A percentile compares a stretch with the other conserved stretches of the same genome.
Evolutionary conservation across 1,140 invertebrate species (phyloP).

Genomic region (Trichomalopsis sarcophagae): DNA sequence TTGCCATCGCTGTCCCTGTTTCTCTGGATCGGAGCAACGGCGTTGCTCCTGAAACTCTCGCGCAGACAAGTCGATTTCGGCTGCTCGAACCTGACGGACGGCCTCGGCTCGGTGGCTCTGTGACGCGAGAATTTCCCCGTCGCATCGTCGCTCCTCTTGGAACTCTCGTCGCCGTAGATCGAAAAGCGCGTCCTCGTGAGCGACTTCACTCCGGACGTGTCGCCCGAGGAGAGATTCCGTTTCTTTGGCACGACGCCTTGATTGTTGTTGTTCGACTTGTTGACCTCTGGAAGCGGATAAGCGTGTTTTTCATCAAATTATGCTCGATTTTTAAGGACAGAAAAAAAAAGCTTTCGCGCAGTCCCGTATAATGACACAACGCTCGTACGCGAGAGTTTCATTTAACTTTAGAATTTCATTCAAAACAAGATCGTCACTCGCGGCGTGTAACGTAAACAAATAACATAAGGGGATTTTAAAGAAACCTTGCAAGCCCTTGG

Average conservation of each 20-base stretch:
- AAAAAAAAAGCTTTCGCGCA: no score
- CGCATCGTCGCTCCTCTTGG: neutral
- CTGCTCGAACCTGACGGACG: neutral
- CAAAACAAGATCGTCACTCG: no score
- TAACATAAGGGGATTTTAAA: constrained; percentile 3
- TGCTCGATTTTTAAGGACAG: no score
- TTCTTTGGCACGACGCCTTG: neutral
- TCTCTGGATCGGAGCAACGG: neutral
- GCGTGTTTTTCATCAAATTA: neutral
- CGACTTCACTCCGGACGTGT: neutral
- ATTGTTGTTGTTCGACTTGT: neutral
- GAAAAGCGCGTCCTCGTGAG: neutral
- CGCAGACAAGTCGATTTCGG: no score
- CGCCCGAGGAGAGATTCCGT: neutral
- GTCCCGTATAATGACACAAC: no score
- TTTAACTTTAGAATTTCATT: no score
- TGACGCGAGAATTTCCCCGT: neutral
- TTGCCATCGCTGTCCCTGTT: neutral
- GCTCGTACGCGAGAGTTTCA: no score
- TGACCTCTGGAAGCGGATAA: neutral
- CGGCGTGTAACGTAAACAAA: neutral
- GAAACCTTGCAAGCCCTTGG: constrained; percentile 39
- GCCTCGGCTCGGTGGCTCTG: neutral
- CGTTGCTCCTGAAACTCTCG: no score
- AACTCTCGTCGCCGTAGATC: constrained; percentile 15